Evolutionary conservation across 2,888 invertebrate species (phyloP).

Genomic region (Spodoptera picta): DNA sequence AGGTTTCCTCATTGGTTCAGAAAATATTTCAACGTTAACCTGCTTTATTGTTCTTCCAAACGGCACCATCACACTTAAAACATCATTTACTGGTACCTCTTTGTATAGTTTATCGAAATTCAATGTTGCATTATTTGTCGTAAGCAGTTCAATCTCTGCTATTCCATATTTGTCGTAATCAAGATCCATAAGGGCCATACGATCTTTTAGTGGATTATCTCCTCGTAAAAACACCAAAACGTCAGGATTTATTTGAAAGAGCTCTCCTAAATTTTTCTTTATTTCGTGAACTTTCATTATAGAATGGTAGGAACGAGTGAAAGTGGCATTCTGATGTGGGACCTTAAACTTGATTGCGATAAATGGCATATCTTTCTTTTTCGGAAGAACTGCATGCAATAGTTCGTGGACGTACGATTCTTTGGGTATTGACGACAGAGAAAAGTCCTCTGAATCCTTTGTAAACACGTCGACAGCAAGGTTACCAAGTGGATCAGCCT

Average conservation of each 20-base stretch:
- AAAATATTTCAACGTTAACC: constrained; percentile 85
- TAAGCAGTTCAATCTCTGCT: constrained; percentile 80
- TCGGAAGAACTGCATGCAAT: constrained; percentile 76
- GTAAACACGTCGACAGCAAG: constrained; percentile 82
- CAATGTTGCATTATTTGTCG: constrained; percentile 77
- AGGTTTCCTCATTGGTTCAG: constrained; percentile 90
- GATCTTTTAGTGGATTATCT: constrained; percentile 78
- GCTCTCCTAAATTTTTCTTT: constrained; percentile 88
- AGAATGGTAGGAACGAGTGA: constrained; percentile 87
- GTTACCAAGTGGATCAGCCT: constrained; percentile 78
- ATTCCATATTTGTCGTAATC: constrained; percentile 86
- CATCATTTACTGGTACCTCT: constrained; percentile 80
- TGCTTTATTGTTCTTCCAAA: constrained; percentile 77
- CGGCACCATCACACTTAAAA: constrained; percentile 81
- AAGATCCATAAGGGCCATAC: constrained; percentile 79
- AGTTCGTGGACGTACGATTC: constrained; percentile 82
- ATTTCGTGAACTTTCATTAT: constrained; percentile 88
- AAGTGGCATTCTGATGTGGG: constrained; percentile 77
- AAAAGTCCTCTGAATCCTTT: constrained; percentile 79
- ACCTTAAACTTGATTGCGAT: constrained; percentile 83
- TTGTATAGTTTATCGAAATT: constrained; percentile 82
- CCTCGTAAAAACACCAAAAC: constrained; percentile 84
- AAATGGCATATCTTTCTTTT: constrained; percentile 80
- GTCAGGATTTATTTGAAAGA: constrained; percentile 87
- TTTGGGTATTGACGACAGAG: constrained; percentile 78